Conservation (phyloP, 2,113 vertebrate species). For the Colius striatus region DNA sequence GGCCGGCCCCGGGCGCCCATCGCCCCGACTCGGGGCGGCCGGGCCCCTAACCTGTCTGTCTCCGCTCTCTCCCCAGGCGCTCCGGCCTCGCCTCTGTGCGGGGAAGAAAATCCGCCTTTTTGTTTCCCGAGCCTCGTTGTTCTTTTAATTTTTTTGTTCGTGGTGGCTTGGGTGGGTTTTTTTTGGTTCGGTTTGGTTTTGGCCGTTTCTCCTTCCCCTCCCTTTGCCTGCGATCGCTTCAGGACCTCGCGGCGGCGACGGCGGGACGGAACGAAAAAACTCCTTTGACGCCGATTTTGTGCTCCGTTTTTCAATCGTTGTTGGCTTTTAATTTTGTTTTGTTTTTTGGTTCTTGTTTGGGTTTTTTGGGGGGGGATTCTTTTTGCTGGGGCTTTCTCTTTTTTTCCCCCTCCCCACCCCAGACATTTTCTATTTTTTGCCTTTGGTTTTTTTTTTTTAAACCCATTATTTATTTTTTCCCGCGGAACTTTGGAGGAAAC, state of each 20-base stretch:
- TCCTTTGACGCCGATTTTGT: neutral
- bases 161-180: neutral
- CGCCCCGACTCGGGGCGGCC: neutral
- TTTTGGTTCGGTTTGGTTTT: neutral
- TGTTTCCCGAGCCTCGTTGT: neutral
- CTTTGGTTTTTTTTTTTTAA: neutral
- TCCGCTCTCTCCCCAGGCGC: slow-evolving; percentile 29
- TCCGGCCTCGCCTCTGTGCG: slow-evolving; percentile 18
- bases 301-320: neutral
- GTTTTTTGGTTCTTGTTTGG: neutral
- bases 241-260: neutral
- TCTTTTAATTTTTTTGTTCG: neutral
- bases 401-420: neutral
- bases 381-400: neutral
- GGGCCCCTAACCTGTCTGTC: neutral
- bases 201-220: too few species aligned
- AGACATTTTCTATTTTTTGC: neutral
- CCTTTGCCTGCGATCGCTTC: neutral
- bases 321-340: neutral
- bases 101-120: neutral
- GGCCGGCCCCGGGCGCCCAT: neutral
- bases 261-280: neutral
- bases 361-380: neutral
- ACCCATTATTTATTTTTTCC: neutral
- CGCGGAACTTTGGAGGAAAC: slow-evolving; percentile 65